Conservation (phyloP, 2,113 vertebrate species). For the Dolichallabes microphthalmus region DNA sequence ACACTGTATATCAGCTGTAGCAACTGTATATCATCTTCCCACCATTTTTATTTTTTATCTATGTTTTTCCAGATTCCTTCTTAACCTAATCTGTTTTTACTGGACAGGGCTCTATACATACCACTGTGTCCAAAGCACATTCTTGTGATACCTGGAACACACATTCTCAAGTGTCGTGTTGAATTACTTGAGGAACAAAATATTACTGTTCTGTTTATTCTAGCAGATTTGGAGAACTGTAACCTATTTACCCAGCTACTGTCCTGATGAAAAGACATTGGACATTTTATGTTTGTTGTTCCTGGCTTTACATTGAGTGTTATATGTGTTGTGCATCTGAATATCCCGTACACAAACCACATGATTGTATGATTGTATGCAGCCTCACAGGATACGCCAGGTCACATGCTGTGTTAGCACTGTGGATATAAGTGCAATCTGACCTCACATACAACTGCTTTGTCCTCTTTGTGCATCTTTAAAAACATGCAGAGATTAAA, state of each 20-base stretch:
- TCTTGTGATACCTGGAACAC: not conserved
- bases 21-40: not conserved
- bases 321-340: not conserved
- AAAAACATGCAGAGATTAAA: constrained; percentile 20
- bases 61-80: not conserved
- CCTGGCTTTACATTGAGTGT: not conserved
- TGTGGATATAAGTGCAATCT: constrained; percentile 3
- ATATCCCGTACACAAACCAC: not conserved
- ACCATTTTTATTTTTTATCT: not conserved
- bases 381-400: constrained; percentile 6
- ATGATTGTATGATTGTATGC: not conserved
- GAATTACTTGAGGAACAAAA: not conserved
- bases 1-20: not conserved
- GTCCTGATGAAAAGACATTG: not conserved
- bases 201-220: not conserved
- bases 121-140: not conserved
- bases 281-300: not conserved
- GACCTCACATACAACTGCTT: constrained; percentile 15
- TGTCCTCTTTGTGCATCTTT: constrained; percentile 7
- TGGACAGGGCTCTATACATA: too few relatives aligned
- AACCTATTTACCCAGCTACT: not conserved
- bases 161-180: not conserved
- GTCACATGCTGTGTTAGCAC: constrained; percentile 25
- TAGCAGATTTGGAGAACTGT: not conserved
- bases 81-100: not conserved